Evolutionary conservation across 2,797 vertebrate species (phyloP), one percentile per base, ranked within the genome.

Genomic region (Eupleurogrammus muticus): DNA sequence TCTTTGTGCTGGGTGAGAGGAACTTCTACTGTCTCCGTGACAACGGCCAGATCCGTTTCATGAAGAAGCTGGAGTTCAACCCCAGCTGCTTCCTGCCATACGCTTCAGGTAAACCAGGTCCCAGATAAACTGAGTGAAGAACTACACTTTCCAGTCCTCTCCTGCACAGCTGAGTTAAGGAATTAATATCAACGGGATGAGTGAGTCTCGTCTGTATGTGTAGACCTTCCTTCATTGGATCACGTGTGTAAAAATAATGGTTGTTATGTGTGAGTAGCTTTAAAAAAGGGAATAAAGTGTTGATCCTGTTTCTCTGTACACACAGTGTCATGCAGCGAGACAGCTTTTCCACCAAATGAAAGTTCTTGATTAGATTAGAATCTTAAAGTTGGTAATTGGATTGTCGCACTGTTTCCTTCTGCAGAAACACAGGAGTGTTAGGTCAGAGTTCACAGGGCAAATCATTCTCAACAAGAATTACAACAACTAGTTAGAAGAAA

Each of bases 31-130:
- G 96, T 83, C 91, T 99, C 7, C 96, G 96, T 73, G 97, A 99
- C 85, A 99, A 96, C 8, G 97, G 97, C 2, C 97, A 97, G 87
- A 96, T 99, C 79, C 95, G 95, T 70, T 99, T 97, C 91, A 99
- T 99, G 97, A 99, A 99, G 93, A 99, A 99, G 67, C 93, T 99
- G 65, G 97, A 98, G 80, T 97, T 92, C 90, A 99, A 90, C 82
- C 96, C 98, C 10, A 97, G 97, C 91, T 98, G 96, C 89, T 98
- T 99, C 86, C 90, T 99, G 72, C 97, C 98, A 2, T 99, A 98
- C 32, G 84, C 94, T 76, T 96, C 97, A 95, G 96, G 98, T 99
- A 91, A 89, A 48, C 21, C 10, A 32, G 9, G 17, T 34, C 0
- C 4, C 49, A 0, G 36, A 13, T 19, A 21, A 63, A 28, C 28